Evolutionary conservation across 2,797 vertebrate species (phyloP), one percentile per base, ranked within the genome.

Genomic region (Poecilia picta): DNA sequence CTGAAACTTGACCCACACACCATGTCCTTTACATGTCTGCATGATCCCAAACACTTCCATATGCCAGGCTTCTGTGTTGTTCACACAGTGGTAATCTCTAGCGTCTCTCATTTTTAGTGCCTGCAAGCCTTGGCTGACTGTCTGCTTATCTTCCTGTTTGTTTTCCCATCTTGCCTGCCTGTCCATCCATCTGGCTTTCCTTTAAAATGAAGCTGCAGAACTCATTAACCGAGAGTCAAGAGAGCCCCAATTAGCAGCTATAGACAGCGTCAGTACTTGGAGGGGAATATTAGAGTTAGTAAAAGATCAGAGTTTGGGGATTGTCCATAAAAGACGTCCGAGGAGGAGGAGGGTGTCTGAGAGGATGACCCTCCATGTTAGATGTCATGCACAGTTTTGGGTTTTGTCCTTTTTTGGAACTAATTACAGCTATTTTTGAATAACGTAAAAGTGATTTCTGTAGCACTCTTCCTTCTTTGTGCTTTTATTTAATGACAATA

Each of bases 211-310:
- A 64, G 77, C 74, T 76, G 55, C 78, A 76, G 76, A 81, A 88
- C 89, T 90, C 70, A 86, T 92, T 89, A 91, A 91, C 82, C 79
- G 33, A 86, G 77, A 90, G 92, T 86, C 74, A 88, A 88, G 28
- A 87, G 81, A 80, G 25, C 25, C n/a, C 72, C 73, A 89, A 83
- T 93, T 91, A 90, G 72, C 88, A 90, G 62, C 72, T 80, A 66
- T 53, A 36, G 43, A 75, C 43, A 76, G 39, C 31, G 70, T 75
- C 25, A 71, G 25, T 46, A n/a, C 7, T 62, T 47, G 18, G 62
- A 46, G 55, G 80, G 51, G 43, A 62, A 41, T 43, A 46, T 53
- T 41, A 1, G 72, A 79, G 53, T 43, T 41, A 75, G 47, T 66
- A 15, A 20, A 46, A 23, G 41, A 68, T 25, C 39, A 46, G 64